Evolutionary conservation across 2,113 vertebrate species (phyloP).

Genomic region (Orthonyx spaldingii): DNA sequence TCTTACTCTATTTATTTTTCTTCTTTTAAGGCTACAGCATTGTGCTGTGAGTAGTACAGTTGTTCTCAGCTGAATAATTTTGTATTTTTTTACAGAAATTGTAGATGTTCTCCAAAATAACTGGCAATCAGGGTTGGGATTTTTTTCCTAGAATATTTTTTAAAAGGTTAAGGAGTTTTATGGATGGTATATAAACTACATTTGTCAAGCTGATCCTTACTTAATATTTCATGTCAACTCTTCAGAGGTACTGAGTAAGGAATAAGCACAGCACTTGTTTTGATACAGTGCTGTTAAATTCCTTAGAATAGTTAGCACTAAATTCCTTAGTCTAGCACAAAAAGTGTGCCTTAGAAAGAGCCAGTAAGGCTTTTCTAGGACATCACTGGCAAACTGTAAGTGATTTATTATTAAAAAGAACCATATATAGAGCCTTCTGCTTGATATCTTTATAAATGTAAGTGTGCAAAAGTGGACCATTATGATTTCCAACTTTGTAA

Average conservation of each 20-base stretch:
- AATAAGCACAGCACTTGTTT: background rate
- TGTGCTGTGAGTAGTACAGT: background rate
- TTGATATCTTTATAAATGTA: background rate
- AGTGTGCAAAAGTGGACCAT: background rate
- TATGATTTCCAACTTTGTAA: background rate
- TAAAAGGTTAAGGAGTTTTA: background rate
- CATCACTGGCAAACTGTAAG: background rate
- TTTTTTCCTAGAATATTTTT: background rate
- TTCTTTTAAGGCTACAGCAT: background rate
- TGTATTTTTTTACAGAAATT: background rate
- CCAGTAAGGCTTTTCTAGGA: background rate
- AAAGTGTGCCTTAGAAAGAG: background rate
- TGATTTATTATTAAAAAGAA: background rate
- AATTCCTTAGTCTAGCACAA: too few relatives aligned
- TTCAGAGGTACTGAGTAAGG: background rate
- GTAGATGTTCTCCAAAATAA: background rate
- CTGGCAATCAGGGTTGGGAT: background rate
- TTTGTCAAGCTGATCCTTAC: background rate
- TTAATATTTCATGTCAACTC: background rate
- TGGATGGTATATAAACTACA: background rate
- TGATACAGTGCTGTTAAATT: background rate
- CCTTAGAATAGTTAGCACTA: background rate
- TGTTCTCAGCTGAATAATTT: background rate
- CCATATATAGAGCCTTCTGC: background rate
- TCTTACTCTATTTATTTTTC: background rate